Evolutionary conservation across 2,797 vertebrate species (phyloP).

Genomic region (Alexandromys oeconomus): DNA sequence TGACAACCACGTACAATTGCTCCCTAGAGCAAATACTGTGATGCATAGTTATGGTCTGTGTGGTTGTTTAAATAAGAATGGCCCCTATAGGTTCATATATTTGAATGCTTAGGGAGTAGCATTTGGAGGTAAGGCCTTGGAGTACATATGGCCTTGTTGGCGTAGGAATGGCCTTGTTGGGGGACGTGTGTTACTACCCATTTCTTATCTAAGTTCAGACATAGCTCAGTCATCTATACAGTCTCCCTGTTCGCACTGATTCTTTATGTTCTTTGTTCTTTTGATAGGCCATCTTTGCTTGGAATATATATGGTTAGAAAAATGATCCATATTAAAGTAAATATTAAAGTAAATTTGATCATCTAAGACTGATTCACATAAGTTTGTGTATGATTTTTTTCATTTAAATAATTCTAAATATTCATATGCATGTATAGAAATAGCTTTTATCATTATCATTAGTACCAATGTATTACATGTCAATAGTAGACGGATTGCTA

Average conservation of each 20-base stretch:
- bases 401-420: constrained; percentile 13
- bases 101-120: neutral
- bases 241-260: neutral
- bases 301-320: constrained; percentile 41
- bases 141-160: neutral
- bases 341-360: neutral
- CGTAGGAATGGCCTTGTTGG: neutral
- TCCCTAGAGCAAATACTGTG: neutral
- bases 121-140: neutral
- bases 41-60: neutral
- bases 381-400: neutral
- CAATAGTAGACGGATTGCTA: neutral
- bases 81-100: neutral
- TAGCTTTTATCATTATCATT: neutral
- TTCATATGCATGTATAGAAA: neutral
- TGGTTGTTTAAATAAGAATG: neutral
- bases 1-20: neutral
- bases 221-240: neutral
- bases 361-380: neutral
- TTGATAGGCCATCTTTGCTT: neutral
- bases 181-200: neutral
- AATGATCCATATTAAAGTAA: neutral
- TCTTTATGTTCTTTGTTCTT: neutral
- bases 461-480: neutral
- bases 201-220: neutral